Evolutionary conservation across 2,888 invertebrate species (phyloP).

Genomic region (Leptopilina syphax): DNA sequence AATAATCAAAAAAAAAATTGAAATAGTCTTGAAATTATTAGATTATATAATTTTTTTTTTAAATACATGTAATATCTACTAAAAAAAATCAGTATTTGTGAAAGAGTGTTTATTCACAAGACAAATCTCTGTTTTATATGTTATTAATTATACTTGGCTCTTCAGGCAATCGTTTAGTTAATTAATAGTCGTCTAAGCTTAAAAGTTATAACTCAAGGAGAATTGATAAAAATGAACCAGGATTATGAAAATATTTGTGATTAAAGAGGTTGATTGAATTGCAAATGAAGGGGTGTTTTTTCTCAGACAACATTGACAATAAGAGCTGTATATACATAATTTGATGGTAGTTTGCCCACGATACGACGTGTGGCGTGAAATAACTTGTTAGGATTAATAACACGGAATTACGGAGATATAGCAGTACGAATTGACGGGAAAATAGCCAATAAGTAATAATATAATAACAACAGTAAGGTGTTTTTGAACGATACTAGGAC

Average conservation of each 20-base stretch:
- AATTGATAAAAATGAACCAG: conserved; percentile 4
- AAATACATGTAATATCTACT: too few species aligned
- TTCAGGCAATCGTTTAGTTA: neutral
- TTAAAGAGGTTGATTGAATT: neutral
- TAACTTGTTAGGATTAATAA: conserved; percentile 30
- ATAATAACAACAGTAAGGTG: conserved; percentile 76
- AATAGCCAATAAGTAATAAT: conserved; percentile 73
- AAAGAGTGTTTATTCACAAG: conserved; percentile 35
- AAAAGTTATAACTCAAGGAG: neutral
- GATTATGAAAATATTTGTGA: conserved; percentile 20
- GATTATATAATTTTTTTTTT: too few species aligned
- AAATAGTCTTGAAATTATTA: too few species aligned
- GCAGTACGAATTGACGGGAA: conserved; percentile 16
- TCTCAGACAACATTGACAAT: conserved; percentile 30
- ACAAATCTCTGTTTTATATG: conserved; percentile 14
- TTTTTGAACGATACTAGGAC: conserved; percentile 77
- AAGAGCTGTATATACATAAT: conserved; percentile 36
- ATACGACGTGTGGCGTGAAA: conserved; percentile 11
- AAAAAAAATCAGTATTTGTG: conserved; percentile 18
- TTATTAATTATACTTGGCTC: conserved; percentile 16
- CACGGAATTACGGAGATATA: conserved; percentile 25
- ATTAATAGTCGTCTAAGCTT: neutral
- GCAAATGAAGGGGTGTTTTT: neutral
- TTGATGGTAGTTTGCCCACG: neutral
- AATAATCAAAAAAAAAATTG: too few species aligned